Evolutionary conservation across 2,888 invertebrate genomes (phyloP).

Genomic region (Theodoxus fluviatilis): DNA sequence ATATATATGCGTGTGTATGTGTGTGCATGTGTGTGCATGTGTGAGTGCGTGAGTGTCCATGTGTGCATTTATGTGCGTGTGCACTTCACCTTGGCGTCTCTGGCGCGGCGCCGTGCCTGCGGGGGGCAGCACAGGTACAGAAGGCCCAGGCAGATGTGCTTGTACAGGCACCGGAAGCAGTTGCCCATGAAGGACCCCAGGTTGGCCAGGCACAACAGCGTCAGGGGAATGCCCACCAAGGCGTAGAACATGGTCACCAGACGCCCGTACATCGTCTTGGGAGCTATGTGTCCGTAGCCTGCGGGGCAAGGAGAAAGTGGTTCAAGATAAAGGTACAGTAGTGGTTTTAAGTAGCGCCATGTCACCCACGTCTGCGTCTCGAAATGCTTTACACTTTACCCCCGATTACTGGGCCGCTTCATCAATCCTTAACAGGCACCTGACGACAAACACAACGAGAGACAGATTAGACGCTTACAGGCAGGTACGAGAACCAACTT

Average conservation of each 20-base stretch:
- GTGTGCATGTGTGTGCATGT: not conserved
- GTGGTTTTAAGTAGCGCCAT: no score
- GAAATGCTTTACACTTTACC: no score
- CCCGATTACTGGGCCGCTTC: no score
- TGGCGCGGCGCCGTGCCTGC: constrained; percentile 28
- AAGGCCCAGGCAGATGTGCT: constrained; percentile 39
- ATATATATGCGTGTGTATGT: constrained; percentile 1
- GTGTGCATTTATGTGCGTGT: not conserved
- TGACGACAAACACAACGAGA: no score
- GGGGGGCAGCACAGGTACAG: constrained; percentile 29
- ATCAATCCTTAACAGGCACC: no score
- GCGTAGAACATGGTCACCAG: constrained; percentile 54
- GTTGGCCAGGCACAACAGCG: constrained; percentile 53
- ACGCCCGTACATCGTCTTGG: constrained; percentile 48
- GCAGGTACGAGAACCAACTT: no score
- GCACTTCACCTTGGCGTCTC: not conserved
- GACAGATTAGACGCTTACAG: no score
- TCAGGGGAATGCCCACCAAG: constrained; percentile 56
- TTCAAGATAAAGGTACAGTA: no score
- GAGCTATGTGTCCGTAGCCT: constrained; percentile 55
- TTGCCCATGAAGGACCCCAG: constrained; percentile 51
- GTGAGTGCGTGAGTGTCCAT: constrained; percentile 1
- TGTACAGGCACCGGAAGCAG: constrained; percentile 55
- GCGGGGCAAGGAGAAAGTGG: no score
- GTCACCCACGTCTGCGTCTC: no score